Base-by-base conservation (phyloP, 2,113 vertebrate genomes). In the Odontophorus gujanensis region DNA sequence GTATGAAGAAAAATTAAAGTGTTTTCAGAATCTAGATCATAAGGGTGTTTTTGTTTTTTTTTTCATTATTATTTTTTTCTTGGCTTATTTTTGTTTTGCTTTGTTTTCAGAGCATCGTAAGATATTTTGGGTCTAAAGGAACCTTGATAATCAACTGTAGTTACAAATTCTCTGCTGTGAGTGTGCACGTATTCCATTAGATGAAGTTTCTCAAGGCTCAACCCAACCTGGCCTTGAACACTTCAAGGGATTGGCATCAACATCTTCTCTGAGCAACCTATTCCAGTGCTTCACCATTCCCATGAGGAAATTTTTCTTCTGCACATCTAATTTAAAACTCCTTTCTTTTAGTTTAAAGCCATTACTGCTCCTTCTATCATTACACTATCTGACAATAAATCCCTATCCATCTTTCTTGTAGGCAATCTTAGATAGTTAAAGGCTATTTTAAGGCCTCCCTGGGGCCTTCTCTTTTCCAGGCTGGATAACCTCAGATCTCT, bases 11-110 rank as follows among this genome's bases (percentile, higher is more conserved):
- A 61, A 86, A 4, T 55, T 30, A 55, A 55, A 32, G 53, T 48
- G 16, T 81, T 63, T 71, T 81, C 74, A 93, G 72, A 95, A 79
- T 95, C 77, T 92, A 43, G 63, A 92, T 51, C 3, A 57, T 38
- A 74, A 90, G 51, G 40, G 40, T 40, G n/a, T n/a, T n/a, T 40
- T 40, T 38, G 38, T 38, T 55, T 72, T 65, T 45, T 90, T 82
- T 89, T 42, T 2, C 43, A 58, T 81, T 86, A 92, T n/a, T 40
- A 40, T 40, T 40, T n/a, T 25, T 51, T 53, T 53, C 4, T 16
- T 16, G 15, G 13, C 13, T 53, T n/a, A 1, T 57, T n/a, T 58
- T 58, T 20, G 9, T n/a, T 57, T n/a, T 32, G 11, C 7, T 12
- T 57, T n/a, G 30, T 32, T 11, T 38, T 26, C 24, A 62, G 9